Evolutionary conservation across 1,140 invertebrate species (phyloP).

Genomic region (Hestina assimilis): DNA sequence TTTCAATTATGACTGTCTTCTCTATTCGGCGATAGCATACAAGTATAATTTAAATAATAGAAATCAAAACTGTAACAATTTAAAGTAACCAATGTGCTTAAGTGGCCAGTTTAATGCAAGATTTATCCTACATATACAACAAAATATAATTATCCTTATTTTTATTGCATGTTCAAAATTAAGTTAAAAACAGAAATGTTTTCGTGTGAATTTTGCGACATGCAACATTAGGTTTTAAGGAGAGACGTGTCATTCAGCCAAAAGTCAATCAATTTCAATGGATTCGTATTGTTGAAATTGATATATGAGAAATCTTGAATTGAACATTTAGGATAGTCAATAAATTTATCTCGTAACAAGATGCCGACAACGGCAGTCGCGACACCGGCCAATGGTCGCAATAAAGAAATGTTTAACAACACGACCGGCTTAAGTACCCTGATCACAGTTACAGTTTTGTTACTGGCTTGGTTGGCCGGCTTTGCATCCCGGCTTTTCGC

Average conservation of each 20-base stretch:
- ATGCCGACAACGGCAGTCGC: slow-evolving; percentile 52
- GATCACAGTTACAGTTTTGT: slow-evolving; percentile 93
- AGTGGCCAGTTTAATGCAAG: no score
- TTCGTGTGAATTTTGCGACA: no score
- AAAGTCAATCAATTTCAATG: slow-evolving; percentile 71
- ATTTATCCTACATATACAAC: no score
- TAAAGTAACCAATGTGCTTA: no score
- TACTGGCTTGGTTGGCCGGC: slow-evolving; percentile 97
- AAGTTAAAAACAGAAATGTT: no score
- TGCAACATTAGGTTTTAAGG: slow-evolving; percentile 47
- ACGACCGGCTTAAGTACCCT: slow-evolving; percentile 86
- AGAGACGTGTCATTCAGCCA: slow-evolving; percentile 73
- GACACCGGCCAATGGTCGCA: slow-evolving; percentile 46
- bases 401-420: slow-evolving; percentile 77
- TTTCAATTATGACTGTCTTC: no score
- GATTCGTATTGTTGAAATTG: slow-evolving; percentile 63
- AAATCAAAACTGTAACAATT: neutral
- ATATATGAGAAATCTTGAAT: slow-evolving; percentile 65
- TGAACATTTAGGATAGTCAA: slow-evolving; percentile 48
- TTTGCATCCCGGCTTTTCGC: slow-evolving; percentile 99
- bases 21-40: no score
- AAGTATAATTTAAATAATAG: no score
- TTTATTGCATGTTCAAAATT: no score
- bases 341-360: slow-evolving; percentile 32
- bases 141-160: no score